Evolutionary conservation across 1,140 invertebrate species (phyloP), one percentile per base, ranked within the genome.

Genomic region (Macrosteles quadrilineatus): DNA sequence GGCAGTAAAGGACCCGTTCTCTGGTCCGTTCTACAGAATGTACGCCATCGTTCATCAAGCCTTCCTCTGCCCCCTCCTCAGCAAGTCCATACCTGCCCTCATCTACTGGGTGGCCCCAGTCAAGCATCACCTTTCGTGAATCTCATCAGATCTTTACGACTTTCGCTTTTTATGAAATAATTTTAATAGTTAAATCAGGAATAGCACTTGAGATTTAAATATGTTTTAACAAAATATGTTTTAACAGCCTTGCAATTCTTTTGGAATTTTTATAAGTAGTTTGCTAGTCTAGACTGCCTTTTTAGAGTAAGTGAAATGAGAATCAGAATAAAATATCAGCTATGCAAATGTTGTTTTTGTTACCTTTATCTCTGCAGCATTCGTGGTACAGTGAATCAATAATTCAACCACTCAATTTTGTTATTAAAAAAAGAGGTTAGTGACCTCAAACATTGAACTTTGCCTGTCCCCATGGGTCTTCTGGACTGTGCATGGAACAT

Each of bases 1-100:
- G 21, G 94, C 95, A 4, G 85, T 96, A 47, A 86, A 92, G 67
- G 96, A 98, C 83, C 96, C 96, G 17, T 98, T 98, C 78, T 73
- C 68, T 23, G 93, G 95, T 0, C 88, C 87, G 43, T 91, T 91
- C 81, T 98, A 96, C 80, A 86, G 95, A 62, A 82, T 93, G 14
- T 88, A 85, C 65, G 94, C 94, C 25, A 85, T 93, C 32, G 79
- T 88, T 31, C 95, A 97, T 82, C 94, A 97, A 79, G 85, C 86
- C 17, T 72, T 93, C 27, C 83, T 94, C 17, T 92, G 91, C 74
- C 91, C 91, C n/a, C 73, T 90, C 50, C 78, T 93, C 12, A 89
- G 87, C 79, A 94, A 94, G 29, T 17, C 59, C 1, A 31, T 72
- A 17, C 68, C 67, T 69, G 27, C 32, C 19, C 19, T 72, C 14